A percentile compares a stretch with the other conserved stretches of the same genome.
These are phyloP conservation scores for Diaphora mendica DNA, from an alignment of 2,888 invertebrate genomes.

Conservation along the genomic window DNA sequence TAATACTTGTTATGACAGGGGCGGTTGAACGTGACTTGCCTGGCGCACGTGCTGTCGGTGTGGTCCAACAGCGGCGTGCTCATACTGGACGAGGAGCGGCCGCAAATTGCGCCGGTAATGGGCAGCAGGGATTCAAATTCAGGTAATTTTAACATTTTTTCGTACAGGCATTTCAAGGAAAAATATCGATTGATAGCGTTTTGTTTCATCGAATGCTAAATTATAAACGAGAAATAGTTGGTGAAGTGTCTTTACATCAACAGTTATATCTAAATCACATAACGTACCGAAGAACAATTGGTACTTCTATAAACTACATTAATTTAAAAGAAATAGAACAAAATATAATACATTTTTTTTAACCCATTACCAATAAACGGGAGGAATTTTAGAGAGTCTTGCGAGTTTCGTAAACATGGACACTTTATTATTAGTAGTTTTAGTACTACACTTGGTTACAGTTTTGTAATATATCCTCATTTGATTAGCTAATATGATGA, in stretches of 20 bases:
- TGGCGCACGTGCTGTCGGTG: conserved; percentile 86
- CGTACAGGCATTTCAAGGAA: not conserved
- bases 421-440: not conserved
- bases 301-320: not conserved
- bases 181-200: not conserved
- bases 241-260: not conserved
- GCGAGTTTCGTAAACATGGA: not conserved
- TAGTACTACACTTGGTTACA: not conserved
- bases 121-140: conserved; percentile 88
- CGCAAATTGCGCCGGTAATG: conserved; percentile 88
- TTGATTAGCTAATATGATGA: not conserved
- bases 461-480: not conserved
- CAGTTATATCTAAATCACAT: not conserved
- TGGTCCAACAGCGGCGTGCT: conserved; percentile 86
- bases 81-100: conserved; percentile 88
- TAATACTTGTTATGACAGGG: conserved; percentile 66
- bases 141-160: conserved; percentile 58
- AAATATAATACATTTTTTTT: not conserved
- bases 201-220: not conserved
- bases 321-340: not conserved
- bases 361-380: no score
- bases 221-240: not conserved
- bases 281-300: not conserved
- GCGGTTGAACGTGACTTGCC: conserved; percentile 87
- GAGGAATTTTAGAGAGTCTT: not conserved